Percentiles rank a stretch among this genome's conserved stretches.
Evolutionary conservation across 2,113 vertebrate genomes (phyloP).

Genomic region (Alosa alosa): DNA sequence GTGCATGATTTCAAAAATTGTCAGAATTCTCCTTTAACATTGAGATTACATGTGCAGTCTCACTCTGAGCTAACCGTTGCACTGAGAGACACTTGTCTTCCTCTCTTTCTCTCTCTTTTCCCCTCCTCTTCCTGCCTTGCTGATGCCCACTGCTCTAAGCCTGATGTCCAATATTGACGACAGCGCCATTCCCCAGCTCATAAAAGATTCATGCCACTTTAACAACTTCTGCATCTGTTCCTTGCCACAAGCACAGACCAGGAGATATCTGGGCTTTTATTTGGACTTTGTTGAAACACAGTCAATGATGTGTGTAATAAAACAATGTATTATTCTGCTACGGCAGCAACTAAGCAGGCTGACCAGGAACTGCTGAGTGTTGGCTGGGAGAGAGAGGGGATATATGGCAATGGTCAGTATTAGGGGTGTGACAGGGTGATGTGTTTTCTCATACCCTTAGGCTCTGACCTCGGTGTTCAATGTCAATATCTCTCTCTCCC

Average conservation of each 20-base stretch:
- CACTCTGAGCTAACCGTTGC: constrained; percentile 27
- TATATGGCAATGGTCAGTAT: not conserved
- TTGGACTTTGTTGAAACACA: constrained; percentile 62
- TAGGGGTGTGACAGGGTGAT: not conserved
- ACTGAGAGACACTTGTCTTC: constrained; percentile 17
- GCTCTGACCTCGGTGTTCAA: not conserved
- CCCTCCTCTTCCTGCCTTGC: not conserved
- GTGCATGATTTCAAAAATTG: too few relatives aligned
- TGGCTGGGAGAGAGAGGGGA: not conserved
- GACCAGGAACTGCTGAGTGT: constrained; percentile 19
- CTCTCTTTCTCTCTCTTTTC: not conserved
- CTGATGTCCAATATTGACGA: constrained; percentile 55
- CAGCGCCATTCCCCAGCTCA: constrained; percentile 54
- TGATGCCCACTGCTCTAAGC: constrained; percentile 30
- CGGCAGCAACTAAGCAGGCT: constrained; percentile 25
- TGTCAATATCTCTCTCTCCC: not conserved
- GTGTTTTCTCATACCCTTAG: not conserved
- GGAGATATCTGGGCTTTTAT: constrained; percentile 56
- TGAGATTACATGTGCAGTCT: not conserved
- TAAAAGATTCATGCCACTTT: constrained; percentile 69
- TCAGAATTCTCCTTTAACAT: too few relatives aligned
- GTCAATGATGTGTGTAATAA: constrained; percentile 59
- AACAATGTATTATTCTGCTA: constrained; percentile 50
- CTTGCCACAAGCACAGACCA: constrained; percentile 51
- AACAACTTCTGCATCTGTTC: constrained; percentile 52